Evolutionary conservation across 1,140 invertebrate species (phyloP), one percentile per base, ranked within the genome.

Genomic region (Saccostrea echinata): DNA sequence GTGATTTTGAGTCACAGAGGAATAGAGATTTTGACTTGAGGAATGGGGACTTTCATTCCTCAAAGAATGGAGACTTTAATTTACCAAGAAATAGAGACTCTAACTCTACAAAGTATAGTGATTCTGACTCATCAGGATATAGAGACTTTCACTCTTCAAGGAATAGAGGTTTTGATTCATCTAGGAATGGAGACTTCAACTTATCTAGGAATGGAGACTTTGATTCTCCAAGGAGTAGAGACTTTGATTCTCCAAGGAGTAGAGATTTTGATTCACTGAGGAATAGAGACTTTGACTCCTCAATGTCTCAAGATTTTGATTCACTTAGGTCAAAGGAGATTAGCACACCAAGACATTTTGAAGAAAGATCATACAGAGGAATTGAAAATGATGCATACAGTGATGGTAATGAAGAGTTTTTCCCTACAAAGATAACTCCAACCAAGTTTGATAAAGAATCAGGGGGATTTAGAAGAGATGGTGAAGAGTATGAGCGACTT

Each of bases 371-470:
- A 30, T 76, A 27, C 11, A 76, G 68, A 33, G 68, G 11, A 11
- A 27, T 13, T 76, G 68, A 76, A 24, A 76, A 76, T 76, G 8
- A 76, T 76, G 68, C 68, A 76, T 76, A 76, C 68, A 76, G 68
- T 76, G 24, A 12, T 76, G 9, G 33, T 12, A 27, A 76, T 30
- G 68, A 76, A 16, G 24, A 76, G 43, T 8, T 43, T 43, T 43
- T 43, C 27, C 68, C 33, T 16, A 30, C 68, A 76, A 30, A 76
- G 11, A 11, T 16, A 30, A 13, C 27, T 16, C 30, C 43, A 43
- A 43, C 9, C 6, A 0, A 43, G 9, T 4, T 43, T 33, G 11
- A 12, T 13, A 76, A 11, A 76, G 68, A 30, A 13, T 9, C 43
- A 76, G 30, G 30, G 68, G 68, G 27, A 30, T 33, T 30, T 30